Conservation (phyloP, 2,113 vertebrate genomes). For the Poeciliopsis turrubarensis region DNA sequence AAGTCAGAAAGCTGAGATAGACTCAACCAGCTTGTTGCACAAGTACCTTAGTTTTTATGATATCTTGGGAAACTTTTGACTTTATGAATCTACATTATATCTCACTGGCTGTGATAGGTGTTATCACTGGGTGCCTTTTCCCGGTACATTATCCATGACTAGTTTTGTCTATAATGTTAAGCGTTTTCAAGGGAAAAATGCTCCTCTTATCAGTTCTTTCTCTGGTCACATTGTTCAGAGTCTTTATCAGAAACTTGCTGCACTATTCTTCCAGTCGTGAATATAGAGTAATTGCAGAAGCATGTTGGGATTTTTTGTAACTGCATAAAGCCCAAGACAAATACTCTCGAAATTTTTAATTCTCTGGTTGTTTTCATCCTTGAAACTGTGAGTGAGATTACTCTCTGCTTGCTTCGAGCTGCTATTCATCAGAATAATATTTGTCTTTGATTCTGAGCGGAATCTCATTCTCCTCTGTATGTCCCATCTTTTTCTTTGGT, state of each 20-base stretch:
- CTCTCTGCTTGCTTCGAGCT: constrained; percentile 43
- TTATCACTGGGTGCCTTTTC: background rate
- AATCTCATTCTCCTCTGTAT: constrained; percentile 57
- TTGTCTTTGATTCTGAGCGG: constrained; percentile 69
- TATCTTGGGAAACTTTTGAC: constrained; percentile 27
- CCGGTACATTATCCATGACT: background rate
- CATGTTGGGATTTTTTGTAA: constrained; percentile 19
- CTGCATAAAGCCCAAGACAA: constrained; percentile 41
- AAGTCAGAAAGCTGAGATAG: constrained; percentile 65
- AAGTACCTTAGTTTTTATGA: constrained; percentile 46
- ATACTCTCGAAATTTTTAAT: constrained; percentile 42
- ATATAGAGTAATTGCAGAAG: constrained; percentile 16
- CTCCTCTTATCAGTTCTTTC: constrained; percentile 20
- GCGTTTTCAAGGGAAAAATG: constrained; percentile 1
- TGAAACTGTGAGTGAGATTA: constrained; percentile 49
- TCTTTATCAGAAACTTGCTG: constrained; percentile 29
- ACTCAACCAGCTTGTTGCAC: constrained; percentile 55
- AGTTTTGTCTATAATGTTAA: background rate
- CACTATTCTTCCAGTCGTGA: constrained; percentile 19
- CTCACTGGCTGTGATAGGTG: constrained; percentile 10
- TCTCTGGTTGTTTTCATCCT: constrained; percentile 40
- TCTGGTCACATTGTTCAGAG: background rate
- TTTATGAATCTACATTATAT: constrained; percentile 14
- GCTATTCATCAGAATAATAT: constrained; percentile 66
- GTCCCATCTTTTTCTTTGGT: constrained; percentile 21